Conservation (phyloP, 30 jellyfish, hydroid and myxozoan genomes). For the Rhopilema esculentum region DNA sequence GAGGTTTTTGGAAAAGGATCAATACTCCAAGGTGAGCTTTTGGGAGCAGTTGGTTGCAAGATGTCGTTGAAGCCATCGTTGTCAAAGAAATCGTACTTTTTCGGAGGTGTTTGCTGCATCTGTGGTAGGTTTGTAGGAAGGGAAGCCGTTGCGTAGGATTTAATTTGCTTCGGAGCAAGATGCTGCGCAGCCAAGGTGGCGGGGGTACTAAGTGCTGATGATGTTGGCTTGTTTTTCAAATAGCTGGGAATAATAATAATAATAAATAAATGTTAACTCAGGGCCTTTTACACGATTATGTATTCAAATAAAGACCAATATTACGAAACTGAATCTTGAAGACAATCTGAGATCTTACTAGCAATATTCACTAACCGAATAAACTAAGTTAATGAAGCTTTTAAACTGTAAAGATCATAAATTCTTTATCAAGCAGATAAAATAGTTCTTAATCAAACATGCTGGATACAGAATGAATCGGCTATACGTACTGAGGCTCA, state of each 20-base stretch:
- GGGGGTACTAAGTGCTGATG: conserved; percentile 51
- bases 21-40: conserved; percentile 54
- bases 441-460: no score
- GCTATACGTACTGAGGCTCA: conserved; percentile 89
- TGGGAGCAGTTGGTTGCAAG: conserved; percentile 45
- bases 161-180: conserved; percentile 41
- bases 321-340: no score
- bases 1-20: conserved; percentile 44
- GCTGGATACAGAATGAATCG: neutral
- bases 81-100: conserved; percentile 57
- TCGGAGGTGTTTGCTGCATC: conserved; percentile 37
- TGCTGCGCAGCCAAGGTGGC: conserved; percentile 65
- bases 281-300: no score
- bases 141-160: conserved; percentile 62
- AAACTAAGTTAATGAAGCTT: no score
- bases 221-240: conserved; percentile 61
- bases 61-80: conserved; percentile 45
- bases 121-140: conserved; percentile 41
- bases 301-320: no score
- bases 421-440: neutral
- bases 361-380: no score
- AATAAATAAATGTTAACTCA: neutral
- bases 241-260: conserved; percentile 20
- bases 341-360: no score
- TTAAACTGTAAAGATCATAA: neutral